phyloP scores from a whole-genome alignment of 2,888 invertebrate genomes.

The Machimus atricapillus region DNA sequence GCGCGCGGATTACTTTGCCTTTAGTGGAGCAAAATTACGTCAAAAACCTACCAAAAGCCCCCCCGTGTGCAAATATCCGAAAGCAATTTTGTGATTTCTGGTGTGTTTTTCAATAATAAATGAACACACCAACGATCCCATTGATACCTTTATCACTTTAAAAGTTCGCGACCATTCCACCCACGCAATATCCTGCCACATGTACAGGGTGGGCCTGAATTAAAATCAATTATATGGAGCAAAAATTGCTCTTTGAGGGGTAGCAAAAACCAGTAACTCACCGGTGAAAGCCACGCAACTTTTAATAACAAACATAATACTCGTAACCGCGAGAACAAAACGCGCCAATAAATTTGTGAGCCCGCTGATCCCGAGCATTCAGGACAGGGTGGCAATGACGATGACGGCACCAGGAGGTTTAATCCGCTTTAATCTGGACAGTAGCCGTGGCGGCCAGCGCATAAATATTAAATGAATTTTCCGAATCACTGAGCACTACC shows the following conservation, averaged over 20 bases:
- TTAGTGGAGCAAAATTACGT: background rate
- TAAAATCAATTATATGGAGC: background rate
- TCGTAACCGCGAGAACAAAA: background rate
- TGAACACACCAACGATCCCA: background rate
- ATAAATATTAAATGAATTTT: background rate
- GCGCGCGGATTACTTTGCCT: background rate
- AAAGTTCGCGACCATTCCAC: background rate
- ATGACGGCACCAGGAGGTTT: background rate
- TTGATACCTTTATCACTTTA: background rate
- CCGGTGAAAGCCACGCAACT: conserved; percentile 50
- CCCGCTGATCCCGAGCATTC: background rate
- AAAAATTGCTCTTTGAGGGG: background rate
- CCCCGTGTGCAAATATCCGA: background rate
- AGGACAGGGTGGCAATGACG: background rate
- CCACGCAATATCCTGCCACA: background rate
- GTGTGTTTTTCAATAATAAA: background rate
- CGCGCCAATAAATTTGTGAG: background rate
- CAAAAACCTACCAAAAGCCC: background rate
- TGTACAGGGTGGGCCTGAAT: background rate
- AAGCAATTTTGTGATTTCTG: background rate
- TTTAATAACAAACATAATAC: conserved; percentile 50
- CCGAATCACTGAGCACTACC: background rate
- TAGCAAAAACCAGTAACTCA: conserved; percentile 42
- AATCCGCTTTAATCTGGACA: background rate
- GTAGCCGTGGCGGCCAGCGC: background rate